These are phyloP conservation scores for Adelphocoris suturalis DNA, from an alignment of 2,888 invertebrate genomes.

Conservation along the genomic window DNA sequence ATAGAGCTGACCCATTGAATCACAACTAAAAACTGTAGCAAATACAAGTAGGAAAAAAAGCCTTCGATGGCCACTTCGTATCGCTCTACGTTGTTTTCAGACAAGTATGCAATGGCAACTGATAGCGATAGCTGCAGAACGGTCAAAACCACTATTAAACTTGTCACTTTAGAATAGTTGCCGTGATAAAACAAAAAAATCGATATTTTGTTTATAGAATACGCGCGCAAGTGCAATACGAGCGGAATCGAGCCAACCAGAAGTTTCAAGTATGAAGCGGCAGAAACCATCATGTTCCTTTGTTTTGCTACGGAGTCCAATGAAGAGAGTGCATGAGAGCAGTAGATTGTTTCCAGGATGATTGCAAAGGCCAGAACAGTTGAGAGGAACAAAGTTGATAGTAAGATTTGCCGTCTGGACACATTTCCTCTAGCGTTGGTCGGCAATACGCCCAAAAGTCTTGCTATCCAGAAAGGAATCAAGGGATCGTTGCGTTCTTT, in stretches of 20 bases:
- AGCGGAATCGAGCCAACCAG: background rate
- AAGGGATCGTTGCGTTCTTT: background rate
- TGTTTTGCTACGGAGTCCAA: background rate
- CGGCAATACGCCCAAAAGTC: conserved; percentile 21
- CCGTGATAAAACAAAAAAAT: background rate
- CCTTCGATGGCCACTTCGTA: background rate
- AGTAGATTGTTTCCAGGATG: background rate
- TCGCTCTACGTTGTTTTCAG: background rate
- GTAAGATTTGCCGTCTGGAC: too few species aligned
- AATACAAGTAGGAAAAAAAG: conserved; percentile 12
- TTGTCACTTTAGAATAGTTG: background rate
- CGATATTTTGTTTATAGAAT: background rate
- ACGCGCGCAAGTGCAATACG: background rate
- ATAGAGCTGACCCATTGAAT: background rate
- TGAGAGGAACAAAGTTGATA: too few species aligned
- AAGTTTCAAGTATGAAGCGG: background rate
- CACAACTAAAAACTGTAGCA: conserved; percentile 17
- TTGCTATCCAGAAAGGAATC: background rate
- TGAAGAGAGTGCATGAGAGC: background rate
- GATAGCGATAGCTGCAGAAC: background rate
- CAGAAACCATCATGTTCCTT: background rate
- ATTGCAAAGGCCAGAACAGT: background rate
- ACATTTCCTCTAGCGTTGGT: background rate
- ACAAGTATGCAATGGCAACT: background rate
- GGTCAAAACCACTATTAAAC: background rate